Conservation (phyloP, 2,888 invertebrate species). For the Drosophila ezoana region DNA sequence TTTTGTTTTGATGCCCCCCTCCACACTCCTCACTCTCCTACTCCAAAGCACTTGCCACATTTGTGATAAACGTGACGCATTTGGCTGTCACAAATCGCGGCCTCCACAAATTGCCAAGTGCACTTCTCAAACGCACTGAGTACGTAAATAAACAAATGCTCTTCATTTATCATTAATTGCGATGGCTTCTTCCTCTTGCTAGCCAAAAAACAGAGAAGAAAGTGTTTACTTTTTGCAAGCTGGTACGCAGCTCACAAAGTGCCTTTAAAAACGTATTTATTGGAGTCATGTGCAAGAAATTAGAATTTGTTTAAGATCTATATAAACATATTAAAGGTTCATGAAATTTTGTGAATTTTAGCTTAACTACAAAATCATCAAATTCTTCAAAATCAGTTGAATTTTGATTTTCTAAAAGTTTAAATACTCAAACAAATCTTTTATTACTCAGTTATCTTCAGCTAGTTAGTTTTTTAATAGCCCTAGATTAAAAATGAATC, state of each 20-base stretch:
- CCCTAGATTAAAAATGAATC: too few relatives aligned
- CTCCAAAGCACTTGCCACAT: too few relatives aligned
- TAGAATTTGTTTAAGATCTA: too few relatives aligned
- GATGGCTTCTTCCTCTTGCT: not conserved
- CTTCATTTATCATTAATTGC: not conserved
- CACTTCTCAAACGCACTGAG: constrained; percentile 37
- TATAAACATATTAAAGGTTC: too few relatives aligned
- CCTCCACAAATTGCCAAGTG: constrained; percentile 31
- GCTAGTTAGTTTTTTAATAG: too few relatives aligned
- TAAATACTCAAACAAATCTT: too few relatives aligned
- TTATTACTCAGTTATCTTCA: too few relatives aligned
- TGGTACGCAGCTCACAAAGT: not conserved
- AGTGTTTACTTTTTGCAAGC: not conserved
- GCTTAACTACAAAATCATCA: too few relatives aligned
- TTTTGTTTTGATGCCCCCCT: constrained; percentile 15
- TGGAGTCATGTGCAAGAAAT: too few relatives aligned
- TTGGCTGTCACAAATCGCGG: constrained; percentile 10
- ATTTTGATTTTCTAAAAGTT: too few relatives aligned
- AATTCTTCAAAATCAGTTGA: too few relatives aligned
- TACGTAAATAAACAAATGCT: constrained; percentile 30
- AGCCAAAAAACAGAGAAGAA: not conserved
- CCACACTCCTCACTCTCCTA: not conserved
- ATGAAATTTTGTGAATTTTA: too few relatives aligned
- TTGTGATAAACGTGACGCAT: constrained; percentile 15
- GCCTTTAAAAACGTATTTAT: not conserved